These are phyloP conservation scores for Penaeus japonicus DNA, from an alignment of 1,140 invertebrate species.

Conservation along the genomic window DNA sequence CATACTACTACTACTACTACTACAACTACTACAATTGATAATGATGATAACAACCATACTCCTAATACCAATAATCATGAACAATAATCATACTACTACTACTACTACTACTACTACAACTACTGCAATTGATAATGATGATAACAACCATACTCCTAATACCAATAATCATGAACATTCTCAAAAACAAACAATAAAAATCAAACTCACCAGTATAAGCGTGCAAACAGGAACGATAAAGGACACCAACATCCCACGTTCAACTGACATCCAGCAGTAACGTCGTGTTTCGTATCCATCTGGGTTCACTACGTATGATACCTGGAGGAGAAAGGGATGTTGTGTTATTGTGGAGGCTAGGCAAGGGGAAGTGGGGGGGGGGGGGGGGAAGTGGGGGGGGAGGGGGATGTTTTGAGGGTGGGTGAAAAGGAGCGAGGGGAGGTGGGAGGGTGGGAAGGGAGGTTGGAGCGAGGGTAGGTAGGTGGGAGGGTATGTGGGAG, in stretches of 20 bases:
- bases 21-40: too few relatives aligned
- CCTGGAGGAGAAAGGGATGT: background rate
- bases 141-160: too few relatives aligned
- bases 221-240: slow-evolving; percentile 44
- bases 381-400: background rate
- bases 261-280: slow-evolving; percentile 49
- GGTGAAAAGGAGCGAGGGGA: background rate
- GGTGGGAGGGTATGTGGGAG: background rate
- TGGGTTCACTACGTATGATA: slow-evolving; percentile 44
- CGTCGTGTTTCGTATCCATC: slow-evolving; percentile 38
- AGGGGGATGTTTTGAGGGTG: background rate
- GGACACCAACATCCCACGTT: slow-evolving; percentile 42
- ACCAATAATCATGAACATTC: too few relatives aligned
- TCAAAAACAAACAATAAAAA: too few relatives aligned
- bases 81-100: too few relatives aligned
- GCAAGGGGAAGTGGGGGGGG: too few relatives aligned
- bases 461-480: background rate
- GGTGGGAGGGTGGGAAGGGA: too few relatives aligned
- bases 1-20: too few relatives aligned
- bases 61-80: too few relatives aligned
- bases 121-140: too few relatives aligned
- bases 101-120: too few relatives aligned
- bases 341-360: background rate
- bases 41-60: too few relatives aligned
- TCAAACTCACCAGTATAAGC: slow-evolving; percentile 40